These are phyloP conservation scores for Autographa pulchrina DNA, from an alignment of 2,888 invertebrate species.

Conservation along the genomic window DNA sequence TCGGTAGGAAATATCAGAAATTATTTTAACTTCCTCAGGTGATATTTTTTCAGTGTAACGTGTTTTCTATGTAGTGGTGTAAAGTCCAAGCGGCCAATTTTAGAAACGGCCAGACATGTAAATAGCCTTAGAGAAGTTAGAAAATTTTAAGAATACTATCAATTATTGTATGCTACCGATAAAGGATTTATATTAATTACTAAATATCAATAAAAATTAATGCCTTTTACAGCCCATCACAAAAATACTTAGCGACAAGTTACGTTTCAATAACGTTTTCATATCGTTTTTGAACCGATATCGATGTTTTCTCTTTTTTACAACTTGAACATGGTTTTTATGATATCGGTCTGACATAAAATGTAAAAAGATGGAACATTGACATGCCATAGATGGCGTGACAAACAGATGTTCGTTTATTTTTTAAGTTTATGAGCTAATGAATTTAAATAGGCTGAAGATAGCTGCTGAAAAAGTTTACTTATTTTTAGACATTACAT, in stretches of 20 bases:
- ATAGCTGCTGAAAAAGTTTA: background rate
- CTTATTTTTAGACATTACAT: background rate
- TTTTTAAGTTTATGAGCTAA: constrained; percentile 37
- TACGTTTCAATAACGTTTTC: constrained; percentile 26
- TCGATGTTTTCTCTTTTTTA: constrained; percentile 43
- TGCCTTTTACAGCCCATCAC: background rate
- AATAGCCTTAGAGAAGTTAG: no score
- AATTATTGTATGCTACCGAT: no score
- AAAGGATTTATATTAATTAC: no score
- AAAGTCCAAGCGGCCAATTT: no score
- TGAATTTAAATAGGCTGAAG: constrained; percentile 10
- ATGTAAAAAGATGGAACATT: constrained; percentile 47
- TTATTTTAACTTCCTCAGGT: background rate
- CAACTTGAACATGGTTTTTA: constrained; percentile 55
- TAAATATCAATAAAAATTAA: no score
- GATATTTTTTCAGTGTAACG: background rate
- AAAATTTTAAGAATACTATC: no score
- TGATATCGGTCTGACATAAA: constrained; percentile 58
- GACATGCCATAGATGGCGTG: constrained; percentile 45
- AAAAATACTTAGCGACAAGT: no score
- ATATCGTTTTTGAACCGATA: constrained; percentile 13
- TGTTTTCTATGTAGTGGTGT: no score
- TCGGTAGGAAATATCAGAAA: background rate
- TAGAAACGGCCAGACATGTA: no score
- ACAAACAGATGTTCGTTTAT: constrained; percentile 30